A percentile compares a stretch with the other conserved stretches of the same genome.
These are phyloP conservation scores for Congeria kusceri DNA, from an alignment of 2,888 invertebrate species.

Conservation along the genomic window DNA sequence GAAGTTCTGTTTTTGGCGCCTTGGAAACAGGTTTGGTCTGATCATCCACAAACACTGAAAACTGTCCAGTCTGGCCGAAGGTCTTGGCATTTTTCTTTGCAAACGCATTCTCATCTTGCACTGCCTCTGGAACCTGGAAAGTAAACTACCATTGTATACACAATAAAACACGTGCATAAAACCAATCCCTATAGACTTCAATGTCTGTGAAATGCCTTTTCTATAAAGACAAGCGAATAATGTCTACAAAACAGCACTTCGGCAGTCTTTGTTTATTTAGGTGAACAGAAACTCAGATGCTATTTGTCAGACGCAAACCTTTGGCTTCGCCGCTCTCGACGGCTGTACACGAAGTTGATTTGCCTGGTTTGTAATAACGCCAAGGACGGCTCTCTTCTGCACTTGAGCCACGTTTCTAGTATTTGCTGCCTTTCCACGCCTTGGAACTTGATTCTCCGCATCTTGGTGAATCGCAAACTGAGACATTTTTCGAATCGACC, in stretches of 20 bases:
- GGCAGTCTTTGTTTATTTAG: no score
- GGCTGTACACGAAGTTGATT: conserved; percentile 79
- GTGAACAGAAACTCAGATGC: no score
- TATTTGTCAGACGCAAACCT: conserved; percentile 35
- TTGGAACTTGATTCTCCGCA: conserved; percentile 67
- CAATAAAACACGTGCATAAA: no score
- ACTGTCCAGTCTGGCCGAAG: conserved; percentile 62
- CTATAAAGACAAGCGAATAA: no score
- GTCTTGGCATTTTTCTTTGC: conserved; percentile 64
- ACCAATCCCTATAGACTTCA: no score
- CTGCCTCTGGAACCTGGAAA: no score
- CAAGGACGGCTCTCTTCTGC: conserved; percentile 80
- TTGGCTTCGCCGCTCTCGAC: conserved; percentile 80
- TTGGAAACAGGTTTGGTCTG: conserved; percentile 46
- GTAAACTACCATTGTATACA: no score
- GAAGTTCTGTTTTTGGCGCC: conserved; percentile 41
- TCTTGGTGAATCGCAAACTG: conserved; percentile 65
- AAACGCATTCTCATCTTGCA: conserved; percentile 76
- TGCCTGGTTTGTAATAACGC: conserved; percentile 81
- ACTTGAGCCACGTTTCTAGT: conserved; percentile 62
- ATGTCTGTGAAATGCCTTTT: no score
- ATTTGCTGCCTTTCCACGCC: conserved; percentile 64
- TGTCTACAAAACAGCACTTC: no score
- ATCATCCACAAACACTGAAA: conserved; percentile 74
- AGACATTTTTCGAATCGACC: conserved; percentile 65